Percentiles rank a stretch among this genome's conserved stretches.
Evolutionary conservation across 2,888 invertebrate genomes (phyloP).

Genomic region (Drosophila quinaria): DNA sequence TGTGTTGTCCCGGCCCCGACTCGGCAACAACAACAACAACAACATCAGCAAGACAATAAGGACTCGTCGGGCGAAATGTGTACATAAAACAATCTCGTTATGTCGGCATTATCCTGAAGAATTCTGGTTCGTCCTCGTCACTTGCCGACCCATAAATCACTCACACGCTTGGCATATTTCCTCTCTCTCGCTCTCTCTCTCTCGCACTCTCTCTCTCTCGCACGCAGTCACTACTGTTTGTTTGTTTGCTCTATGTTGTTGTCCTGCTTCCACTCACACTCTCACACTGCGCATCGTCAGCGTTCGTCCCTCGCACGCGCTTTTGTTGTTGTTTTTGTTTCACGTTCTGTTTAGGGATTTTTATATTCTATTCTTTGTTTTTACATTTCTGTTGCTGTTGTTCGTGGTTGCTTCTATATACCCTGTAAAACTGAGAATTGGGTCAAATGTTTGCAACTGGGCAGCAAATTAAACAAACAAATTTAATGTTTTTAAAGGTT

Average conservation of each 20-base stretch:
- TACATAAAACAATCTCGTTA: constrained; percentile 84
- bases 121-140: constrained; percentile 85
- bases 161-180: constrained; percentile 82
- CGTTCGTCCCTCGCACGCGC: constrained; percentile 50
- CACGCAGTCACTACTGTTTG: constrained; percentile 31
- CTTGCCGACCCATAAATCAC: constrained; percentile 84
- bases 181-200: constrained; percentile 37
- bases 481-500: too few relatives aligned
- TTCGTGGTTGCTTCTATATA: constrained; percentile 29
- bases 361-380: constrained; percentile 25
- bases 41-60: constrained; percentile 30
- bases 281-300: constrained; percentile 40
- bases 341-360: constrained; percentile 61
- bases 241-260: constrained; percentile 25
- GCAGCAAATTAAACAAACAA: too few relatives aligned
- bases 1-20: constrained; percentile 15
- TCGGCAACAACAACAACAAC: constrained; percentile 39
- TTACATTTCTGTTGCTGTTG: constrained; percentile 28
- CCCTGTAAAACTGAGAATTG: constrained; percentile 23
- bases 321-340: constrained; percentile 67
- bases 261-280: constrained; percentile 57
- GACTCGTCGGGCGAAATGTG: constrained; percentile 59
- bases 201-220: constrained; percentile 14
- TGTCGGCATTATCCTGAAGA: constrained; percentile 84
- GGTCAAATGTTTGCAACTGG: not conserved